Conservation (phyloP, 2,888 invertebrate genomes). For the Polymixis lichenea region DNA sequence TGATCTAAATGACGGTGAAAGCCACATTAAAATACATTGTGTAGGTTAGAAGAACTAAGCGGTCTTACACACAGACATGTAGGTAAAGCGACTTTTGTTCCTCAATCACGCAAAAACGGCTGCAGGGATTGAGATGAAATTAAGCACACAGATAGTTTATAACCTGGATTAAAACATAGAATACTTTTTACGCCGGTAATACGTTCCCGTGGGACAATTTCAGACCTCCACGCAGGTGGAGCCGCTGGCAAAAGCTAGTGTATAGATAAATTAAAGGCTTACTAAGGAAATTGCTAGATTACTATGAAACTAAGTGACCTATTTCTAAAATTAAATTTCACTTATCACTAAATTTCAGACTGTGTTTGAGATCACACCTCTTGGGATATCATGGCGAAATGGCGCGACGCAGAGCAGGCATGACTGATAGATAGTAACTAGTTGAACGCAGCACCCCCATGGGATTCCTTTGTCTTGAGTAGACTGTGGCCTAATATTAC, state of each 20-base stretch:
- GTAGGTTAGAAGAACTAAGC: not conserved
- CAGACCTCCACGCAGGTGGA: too few species aligned
- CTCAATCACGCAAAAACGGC: too few species aligned
- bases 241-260: too few species aligned
- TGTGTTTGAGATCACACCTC: conserved; percentile 22
- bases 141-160: too few species aligned
- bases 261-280: too few species aligned
- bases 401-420: not conserved
- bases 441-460: conserved; percentile 29
- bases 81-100: not conserved
- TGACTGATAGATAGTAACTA: conserved; percentile 42
- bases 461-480: conserved; percentile 27
- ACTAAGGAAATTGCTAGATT: not conserved
- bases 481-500: conserved; percentile 1
- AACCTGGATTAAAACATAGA: too few species aligned
- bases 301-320: not conserved
- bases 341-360: not conserved
- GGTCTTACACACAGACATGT: not conserved
- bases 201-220: too few species aligned
- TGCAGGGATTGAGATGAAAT: too few species aligned
- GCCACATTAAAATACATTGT: not conserved
- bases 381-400: conserved; percentile 45
- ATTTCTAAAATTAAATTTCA: conserved; percentile 4
- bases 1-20: not conserved
- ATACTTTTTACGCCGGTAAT: too few species aligned